Evolutionary conservation across 1,140 invertebrate species (phyloP).

Genomic region (Marisa cornuarietis): DNA sequence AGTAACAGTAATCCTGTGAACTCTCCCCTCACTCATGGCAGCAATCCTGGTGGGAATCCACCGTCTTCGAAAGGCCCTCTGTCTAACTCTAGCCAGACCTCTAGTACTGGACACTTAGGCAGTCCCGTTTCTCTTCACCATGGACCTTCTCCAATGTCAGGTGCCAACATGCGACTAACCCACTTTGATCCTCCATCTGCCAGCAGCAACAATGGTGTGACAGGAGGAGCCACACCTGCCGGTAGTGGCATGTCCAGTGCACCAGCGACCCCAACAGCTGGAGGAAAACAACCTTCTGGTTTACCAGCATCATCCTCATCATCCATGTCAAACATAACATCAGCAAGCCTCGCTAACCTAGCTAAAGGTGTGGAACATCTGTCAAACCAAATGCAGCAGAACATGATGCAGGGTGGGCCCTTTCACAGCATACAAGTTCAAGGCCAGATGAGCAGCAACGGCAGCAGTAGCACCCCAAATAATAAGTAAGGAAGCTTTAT

Average conservation of each 20-base stretch:
- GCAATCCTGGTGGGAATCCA: conserved; percentile 29
- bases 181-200: conserved; percentile 56
- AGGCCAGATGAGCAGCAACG: conserved; percentile 39
- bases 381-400: conserved; percentile 65
- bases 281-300: conserved; percentile 32
- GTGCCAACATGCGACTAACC: conserved; percentile 56
- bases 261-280: conserved; percentile 34
- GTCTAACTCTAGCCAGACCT: conserved; percentile 59
- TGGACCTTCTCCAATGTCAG: conserved; percentile 47
- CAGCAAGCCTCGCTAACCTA: conserved; percentile 63
- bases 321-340: conserved; percentile 65
- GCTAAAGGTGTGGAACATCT: conserved; percentile 66
- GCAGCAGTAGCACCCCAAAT: conserved; percentile 30
- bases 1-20: conserved; percentile 25
- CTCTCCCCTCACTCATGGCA: conserved; percentile 23
- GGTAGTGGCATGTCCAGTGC: conserved; percentile 30
- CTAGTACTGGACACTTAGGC: conserved; percentile 53
- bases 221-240: background rate
- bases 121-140: conserved; percentile 45
- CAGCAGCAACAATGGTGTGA: conserved; percentile 18
- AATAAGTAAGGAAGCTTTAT: conserved; percentile 6
- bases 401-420: conserved; percentile 66
- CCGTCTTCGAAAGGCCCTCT: conserved; percentile 55
- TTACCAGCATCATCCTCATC: conserved; percentile 27
- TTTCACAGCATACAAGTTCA: conserved; percentile 66